Evolutionary conservation across 2,113 vertebrate genomes (phyloP).

Genomic region (Barbus barbus): DNA sequence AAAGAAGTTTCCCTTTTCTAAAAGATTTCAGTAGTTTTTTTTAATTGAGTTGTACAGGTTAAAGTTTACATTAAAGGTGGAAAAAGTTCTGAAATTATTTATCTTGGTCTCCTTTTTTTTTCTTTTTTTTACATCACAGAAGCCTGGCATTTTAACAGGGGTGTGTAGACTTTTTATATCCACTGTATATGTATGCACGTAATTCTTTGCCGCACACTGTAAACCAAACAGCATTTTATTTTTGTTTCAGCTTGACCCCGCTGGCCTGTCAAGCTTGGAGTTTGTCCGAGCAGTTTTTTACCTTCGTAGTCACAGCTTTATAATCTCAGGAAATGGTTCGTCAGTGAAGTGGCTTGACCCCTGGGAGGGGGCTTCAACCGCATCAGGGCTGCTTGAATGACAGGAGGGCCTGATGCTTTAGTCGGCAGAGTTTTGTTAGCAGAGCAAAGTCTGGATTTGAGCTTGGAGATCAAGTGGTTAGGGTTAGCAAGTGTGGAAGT

Average conservation of each 20-base stretch:
- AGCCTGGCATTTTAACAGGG: too few relatives aligned
- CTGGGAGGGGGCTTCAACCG: conserved; percentile 8
- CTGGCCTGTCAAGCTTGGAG: neutral
- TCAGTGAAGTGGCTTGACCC: conserved; percentile 6
- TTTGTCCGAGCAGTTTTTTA: neutral
- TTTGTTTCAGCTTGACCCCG: neutral
- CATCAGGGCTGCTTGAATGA: neutral
- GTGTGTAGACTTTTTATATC: too few relatives aligned
- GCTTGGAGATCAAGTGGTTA: neutral
- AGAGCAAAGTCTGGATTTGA: neutral
- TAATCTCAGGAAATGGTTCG: conserved; percentile 31
- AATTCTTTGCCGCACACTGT: neutral
- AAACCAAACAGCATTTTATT: neutral
- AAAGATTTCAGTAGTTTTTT: too few relatives aligned
- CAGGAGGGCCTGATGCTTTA: neutral
- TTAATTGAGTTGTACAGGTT: too few relatives aligned
- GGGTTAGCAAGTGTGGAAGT: neutral
- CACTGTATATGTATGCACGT: neutral
- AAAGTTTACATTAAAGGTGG: too few relatives aligned
- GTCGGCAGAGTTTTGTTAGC: neutral
- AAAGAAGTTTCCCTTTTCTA: too few relatives aligned
- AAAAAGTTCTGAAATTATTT: too few relatives aligned
- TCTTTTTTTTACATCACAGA: too few relatives aligned
- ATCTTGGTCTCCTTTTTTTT: too few relatives aligned
- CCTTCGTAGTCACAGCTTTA: neutral